Conservation (phyloP, 2,888 invertebrate genomes). For the Dicycla oo region DNA sequence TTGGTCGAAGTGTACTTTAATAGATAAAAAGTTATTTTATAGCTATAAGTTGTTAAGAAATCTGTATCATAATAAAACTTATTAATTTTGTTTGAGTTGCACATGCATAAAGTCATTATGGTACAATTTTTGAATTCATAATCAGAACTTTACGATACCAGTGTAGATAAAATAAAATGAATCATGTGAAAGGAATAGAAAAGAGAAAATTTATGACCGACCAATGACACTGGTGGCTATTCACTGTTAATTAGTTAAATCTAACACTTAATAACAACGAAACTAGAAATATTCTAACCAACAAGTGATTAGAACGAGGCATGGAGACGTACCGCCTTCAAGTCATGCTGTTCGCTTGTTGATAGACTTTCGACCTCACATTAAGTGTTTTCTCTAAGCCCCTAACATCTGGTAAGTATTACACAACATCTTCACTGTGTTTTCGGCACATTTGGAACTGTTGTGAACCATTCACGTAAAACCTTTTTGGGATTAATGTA, state of each 20-base stretch:
- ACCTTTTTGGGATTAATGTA: not conserved
- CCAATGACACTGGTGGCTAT: too few species aligned
- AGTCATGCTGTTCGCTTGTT: slow-evolving; percentile 83
- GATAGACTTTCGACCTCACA: slow-evolving; percentile 85
- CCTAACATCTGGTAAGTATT: slow-evolving; percentile 65
- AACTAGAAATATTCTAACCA: slow-evolving; percentile 4
- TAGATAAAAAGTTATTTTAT: too few species aligned
- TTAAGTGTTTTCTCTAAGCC: slow-evolving; percentile 83
- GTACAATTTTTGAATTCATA: too few species aligned
- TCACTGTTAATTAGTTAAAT: not conserved
- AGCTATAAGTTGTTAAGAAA: too few species aligned
- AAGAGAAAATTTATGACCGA: too few species aligned
- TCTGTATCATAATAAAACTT: too few species aligned
- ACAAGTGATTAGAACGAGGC: slow-evolving; percentile 58
- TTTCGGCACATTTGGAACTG: slow-evolving; percentile 41
- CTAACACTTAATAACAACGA: not conserved
- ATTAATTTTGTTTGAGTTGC: too few species aligned
- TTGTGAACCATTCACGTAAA: slow-evolving; percentile 10
- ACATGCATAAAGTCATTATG: too few species aligned
- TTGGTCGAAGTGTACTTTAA: too few species aligned
- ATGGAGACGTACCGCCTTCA: slow-evolving; percentile 71
- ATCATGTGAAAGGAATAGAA: too few species aligned
- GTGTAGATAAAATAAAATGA: too few species aligned
- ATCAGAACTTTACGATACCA: too few species aligned
- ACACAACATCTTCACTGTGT: slow-evolving; percentile 36